Percentiles rank a stretch among this genome's conserved stretches.
These are phyloP conservation scores for Raja brachyura DNA, from an alignment of 2,113 vertebrate genomes.

Conservation along the genomic window DNA sequence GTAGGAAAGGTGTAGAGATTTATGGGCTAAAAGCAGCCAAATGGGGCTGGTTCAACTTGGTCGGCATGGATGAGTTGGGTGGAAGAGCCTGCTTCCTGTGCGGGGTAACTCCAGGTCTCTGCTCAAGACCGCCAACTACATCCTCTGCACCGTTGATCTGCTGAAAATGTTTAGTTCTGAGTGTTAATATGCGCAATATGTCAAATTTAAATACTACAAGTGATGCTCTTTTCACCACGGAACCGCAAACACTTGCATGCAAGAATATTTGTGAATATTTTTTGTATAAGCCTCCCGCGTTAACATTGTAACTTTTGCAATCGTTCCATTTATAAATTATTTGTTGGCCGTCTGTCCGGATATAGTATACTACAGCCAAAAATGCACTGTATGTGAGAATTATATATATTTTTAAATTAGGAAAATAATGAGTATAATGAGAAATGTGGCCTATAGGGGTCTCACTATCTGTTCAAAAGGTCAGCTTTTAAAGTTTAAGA, in stretches of 20 bases:
- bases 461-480: background rate
- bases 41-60: too few species aligned
- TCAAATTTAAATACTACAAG: too few species aligned
- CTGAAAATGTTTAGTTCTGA: background rate
- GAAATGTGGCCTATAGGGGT: background rate
- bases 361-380: background rate
- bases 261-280: too few species aligned
- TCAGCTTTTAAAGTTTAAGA: background rate
- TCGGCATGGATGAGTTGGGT: too few species aligned
- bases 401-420: background rate
- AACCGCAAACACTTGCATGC: background rate
- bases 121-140: background rate
- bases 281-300: too few species aligned
- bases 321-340: background rate
- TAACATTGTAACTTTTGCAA: background rate
- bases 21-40: too few species aligned
- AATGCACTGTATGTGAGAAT: background rate
- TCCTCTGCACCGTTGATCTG: background rate
- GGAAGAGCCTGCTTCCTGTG: too few species aligned
- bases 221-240: background rate
- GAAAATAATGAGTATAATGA: background rate
- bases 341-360: background rate
- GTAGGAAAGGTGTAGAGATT: too few species aligned
- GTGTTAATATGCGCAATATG: background rate
- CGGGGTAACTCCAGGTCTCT: background rate